A percentile compares a stretch with the other conserved stretches of the same genome.
These are phyloP conservation scores for Xylota sylvarum DNA, from an alignment of 2,888 invertebrate species.

Conservation along the genomic window DNA sequence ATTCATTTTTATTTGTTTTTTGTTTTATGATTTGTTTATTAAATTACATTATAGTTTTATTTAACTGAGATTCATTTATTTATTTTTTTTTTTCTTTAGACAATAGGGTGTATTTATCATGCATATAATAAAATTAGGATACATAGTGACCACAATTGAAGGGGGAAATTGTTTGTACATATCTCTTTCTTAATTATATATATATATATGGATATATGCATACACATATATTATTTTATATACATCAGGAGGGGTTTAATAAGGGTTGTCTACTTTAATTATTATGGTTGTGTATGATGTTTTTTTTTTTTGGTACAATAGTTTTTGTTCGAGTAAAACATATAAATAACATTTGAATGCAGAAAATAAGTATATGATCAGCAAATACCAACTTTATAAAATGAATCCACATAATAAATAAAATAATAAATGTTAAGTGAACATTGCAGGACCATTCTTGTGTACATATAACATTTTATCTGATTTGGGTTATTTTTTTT, in stretches of 20 bases:
- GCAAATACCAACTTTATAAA: too few relatives aligned
- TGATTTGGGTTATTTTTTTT: too few relatives aligned
- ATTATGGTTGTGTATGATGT: background rate
- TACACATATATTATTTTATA: background rate
- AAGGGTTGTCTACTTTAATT: slow-evolving; percentile 62
- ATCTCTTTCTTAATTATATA: slow-evolving; percentile 30
- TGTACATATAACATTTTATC: too few relatives aligned
- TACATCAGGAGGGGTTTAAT: slow-evolving; percentile 74
- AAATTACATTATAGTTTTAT: too few relatives aligned
- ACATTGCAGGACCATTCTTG: too few relatives aligned
- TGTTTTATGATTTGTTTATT: too few relatives aligned
- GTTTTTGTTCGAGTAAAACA: too few relatives aligned
- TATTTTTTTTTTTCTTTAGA: background rate
- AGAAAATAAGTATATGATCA: too few relatives aligned
- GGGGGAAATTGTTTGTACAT: slow-evolving; percentile 43
- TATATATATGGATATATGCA: background rate
- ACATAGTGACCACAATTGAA: background rate
- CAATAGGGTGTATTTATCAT: background rate
- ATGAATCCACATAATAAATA: too few relatives aligned
- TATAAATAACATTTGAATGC: too few relatives aligned
- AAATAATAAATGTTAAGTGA: too few relatives aligned
- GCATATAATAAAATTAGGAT: background rate
- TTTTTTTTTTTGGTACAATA: slow-evolving; percentile 8
- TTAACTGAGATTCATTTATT: background rate
- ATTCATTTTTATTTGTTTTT: too few relatives aligned